These are phyloP conservation scores for Semibalanus balanoides DNA, from an alignment of 1,140 invertebrate species.

Conservation along the genomic window DNA sequence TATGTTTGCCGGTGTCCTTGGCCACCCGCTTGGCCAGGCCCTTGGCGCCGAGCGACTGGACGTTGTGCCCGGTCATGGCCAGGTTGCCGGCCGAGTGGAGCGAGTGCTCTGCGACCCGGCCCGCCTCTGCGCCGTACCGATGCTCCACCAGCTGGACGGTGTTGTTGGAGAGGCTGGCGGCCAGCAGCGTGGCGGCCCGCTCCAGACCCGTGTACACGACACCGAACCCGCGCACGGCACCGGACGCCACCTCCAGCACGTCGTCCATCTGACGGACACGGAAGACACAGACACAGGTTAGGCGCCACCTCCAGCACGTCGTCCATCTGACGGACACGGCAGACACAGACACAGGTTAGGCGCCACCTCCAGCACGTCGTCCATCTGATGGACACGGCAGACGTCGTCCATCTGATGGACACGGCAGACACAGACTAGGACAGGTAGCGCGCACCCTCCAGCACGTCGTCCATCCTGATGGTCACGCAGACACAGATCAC, in stretches of 20 bases:
- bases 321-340: too few species aligned
- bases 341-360: too few species aligned
- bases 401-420: too few species aligned
- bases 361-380: too few species aligned
- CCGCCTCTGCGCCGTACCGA: conserved; percentile 46
- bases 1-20: conserved; percentile 46
- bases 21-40: conserved; percentile 45
- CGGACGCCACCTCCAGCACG: conserved; percentile 47
- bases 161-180: conserved; percentile 45
- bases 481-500: too few species aligned
- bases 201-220: conserved; percentile 52
- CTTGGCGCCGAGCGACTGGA: conserved; percentile 44
- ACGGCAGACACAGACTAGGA: too few species aligned
- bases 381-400: too few species aligned
- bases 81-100: conserved; percentile 48
- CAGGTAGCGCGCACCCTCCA: too few species aligned
- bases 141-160: conserved; percentile 47
- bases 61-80: conserved; percentile 41
- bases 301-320: too few species aligned
- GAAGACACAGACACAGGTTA: too few species aligned
- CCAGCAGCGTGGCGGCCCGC: conserved; percentile 45
- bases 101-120: conserved; percentile 40
- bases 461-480: too few species aligned
- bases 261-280: conserved; percentile 35
- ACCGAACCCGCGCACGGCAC: conserved; percentile 48